Evolutionary conservation across 2,888 invertebrate genomes (phyloP).

Genomic region (Acronicta aceris): DNA sequence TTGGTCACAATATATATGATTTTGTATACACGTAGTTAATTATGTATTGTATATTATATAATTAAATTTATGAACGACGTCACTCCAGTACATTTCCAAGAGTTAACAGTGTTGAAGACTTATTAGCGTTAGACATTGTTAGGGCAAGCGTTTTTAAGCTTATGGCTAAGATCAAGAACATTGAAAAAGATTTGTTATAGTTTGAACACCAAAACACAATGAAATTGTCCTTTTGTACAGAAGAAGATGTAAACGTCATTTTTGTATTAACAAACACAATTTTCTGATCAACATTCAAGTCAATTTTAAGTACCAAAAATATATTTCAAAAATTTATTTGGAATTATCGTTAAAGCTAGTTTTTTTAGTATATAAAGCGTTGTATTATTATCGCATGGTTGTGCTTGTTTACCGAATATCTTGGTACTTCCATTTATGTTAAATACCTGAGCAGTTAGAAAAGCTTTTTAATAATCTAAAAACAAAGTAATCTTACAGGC

Average conservation of each 20-base stretch:
- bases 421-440: conserved; percentile 29
- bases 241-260: conserved; percentile 4
- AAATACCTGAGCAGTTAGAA: background rate
- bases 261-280: conserved; percentile 18
- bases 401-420: conserved; percentile 57
- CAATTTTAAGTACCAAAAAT: conserved; percentile 43
- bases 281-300: conserved; percentile 36
- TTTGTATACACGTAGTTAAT: conserved; percentile 46
- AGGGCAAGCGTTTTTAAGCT: conserved; percentile 27
- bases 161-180: conserved; percentile 11
- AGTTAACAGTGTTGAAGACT: conserved; percentile 44
- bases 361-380: conserved; percentile 28
- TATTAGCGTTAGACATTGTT: conserved; percentile 29
- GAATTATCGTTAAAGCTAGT: conserved; percentile 27
- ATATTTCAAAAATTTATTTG: conserved; percentile 27
- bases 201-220: conserved; percentile 10
- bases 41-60: conserved; percentile 32
- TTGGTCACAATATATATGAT: conserved; percentile 36
- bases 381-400: conserved; percentile 58
- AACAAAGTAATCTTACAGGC: background rate
- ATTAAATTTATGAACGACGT: conserved; percentile 30
- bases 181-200: conserved; percentile 7
- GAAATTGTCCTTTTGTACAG: conserved; percentile 11
- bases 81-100: conserved; percentile 55
- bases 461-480: background rate